Conservation (phyloP, 2,113 vertebrate species). For the Heptranchias perlo region DNA sequence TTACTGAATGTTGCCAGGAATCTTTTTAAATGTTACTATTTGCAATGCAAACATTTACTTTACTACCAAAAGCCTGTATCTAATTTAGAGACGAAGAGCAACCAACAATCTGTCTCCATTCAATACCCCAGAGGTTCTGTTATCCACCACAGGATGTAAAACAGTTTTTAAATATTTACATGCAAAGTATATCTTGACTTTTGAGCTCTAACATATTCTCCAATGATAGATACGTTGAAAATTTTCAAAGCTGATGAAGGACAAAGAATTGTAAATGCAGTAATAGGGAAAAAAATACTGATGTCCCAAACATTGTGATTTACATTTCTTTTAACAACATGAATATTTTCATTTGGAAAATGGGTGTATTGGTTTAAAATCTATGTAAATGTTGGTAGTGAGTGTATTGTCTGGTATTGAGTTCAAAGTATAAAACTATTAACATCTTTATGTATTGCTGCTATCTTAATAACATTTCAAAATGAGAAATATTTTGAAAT, state of each 20-base stretch:
- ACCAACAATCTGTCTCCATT: neutral
- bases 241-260: neutral
- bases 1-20: too few species aligned
- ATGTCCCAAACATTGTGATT: neutral
- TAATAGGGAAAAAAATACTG: too few species aligned
- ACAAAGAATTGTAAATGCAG: neutral
- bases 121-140: neutral
- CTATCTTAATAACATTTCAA: neutral
- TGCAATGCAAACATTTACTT: neutral
- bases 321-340: neutral
- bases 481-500: neutral
- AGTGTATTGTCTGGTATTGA: neutral
- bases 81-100: constrained; percentile 5
- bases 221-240: neutral
- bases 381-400: neutral
- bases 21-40: neutral
- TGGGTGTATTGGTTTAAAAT: neutral
- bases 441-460: neutral
- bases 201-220: neutral
- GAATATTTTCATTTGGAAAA: neutral
- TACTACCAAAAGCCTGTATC: neutral
- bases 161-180: neutral
- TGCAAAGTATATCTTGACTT: neutral
- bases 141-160: constrained; percentile 1
- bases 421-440: neutral